Evolutionary conservation across 1,140 invertebrate species (phyloP).

Genomic region (Cecropterus lyciades): DNA sequence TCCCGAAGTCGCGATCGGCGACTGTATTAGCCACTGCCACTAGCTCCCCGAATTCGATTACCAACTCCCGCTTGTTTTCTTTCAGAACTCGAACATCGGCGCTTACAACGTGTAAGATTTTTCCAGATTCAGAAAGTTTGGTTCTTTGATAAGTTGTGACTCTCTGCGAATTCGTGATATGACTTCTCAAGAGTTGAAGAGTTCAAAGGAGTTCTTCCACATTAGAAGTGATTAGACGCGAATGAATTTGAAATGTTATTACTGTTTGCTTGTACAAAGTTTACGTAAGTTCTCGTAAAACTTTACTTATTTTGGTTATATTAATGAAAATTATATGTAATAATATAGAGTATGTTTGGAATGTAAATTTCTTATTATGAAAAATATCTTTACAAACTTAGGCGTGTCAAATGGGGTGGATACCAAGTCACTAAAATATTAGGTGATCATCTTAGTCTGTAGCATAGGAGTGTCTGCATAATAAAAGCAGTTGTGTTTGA

Average conservation of each 20-base stretch:
- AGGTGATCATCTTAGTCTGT: no score
- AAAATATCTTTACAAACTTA: no score
- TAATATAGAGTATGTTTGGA: no score
- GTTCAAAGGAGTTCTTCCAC: background rate
- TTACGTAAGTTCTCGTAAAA: no score
- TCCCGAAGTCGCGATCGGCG: slow-evolving; percentile 18
- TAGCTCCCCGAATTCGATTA: slow-evolving; percentile 20
- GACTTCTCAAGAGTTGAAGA: background rate
- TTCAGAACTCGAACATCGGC: slow-evolving; percentile 19
- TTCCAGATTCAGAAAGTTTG: slow-evolving; percentile 20
- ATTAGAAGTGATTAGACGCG: background rate
- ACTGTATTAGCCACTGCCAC: slow-evolving; percentile 19
- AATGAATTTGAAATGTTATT: background rate
- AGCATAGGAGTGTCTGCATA: no score
- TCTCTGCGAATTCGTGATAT: slow-evolving; percentile 1
- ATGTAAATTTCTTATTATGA: no score
- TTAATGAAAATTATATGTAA: no score
- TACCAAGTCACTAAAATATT: no score
- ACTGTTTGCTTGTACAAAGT: no score
- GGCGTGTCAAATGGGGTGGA: no score
- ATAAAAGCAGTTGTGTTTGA: no score
- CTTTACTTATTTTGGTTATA: no score
- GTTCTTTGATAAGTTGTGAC: background rate
- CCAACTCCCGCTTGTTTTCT: slow-evolving; percentile 15
- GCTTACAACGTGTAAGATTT: slow-evolving; percentile 19